Base-by-base conservation (phyloP, 1,140 invertebrate species). In the Dryas iulia region DNA sequence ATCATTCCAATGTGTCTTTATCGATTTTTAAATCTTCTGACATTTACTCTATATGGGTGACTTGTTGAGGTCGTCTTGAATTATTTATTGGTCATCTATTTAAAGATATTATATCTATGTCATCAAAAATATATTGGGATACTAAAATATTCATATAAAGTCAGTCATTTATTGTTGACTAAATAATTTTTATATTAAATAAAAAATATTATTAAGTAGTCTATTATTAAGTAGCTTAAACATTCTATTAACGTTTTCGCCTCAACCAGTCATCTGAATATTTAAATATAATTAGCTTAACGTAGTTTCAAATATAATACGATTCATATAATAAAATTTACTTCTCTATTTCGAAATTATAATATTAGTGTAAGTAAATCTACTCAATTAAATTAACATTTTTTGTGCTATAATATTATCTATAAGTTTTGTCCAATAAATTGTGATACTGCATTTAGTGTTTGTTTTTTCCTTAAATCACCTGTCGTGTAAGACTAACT, bases 401-500 rank as follows among this genome's bases (percentile, higher is more conserved):
- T 61, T 62, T 58, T 62, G 47, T 58, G 54, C 59, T 63, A 47
- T 67, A 76, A 68, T 78, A 28, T 28, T 28, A 6, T 28, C 26
- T 28, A 74, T 76, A 77, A 79, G 78, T 73, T 77, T 81, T 86
- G 84, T 88, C 83, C 86, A 88, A 80, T 88, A 88, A 88, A 88
- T 81, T 86, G 86, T 88, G 83, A 88, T 88, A 86, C 74, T 78
- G 66, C 61, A 66, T 62, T 65, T 25, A n/a, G 31, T 54, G 66
- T 70, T 58, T 47, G 18, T 47, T 18, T 3, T 47, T 47, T 33
- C n/a, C 1, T 47, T 47, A 6, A 3, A 6, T 21, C 21, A 0
- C 24, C 53, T 25, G 0, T 23, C 52, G 21, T 54, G 10, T 54
- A 10, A 54, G 5, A 24, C n/a, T 39, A 12, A 14, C 3, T n/a